Evolutionary conservation across 1,140 invertebrate species (phyloP), one percentile per base, ranked within the genome.

Genomic region (Matsumurasca onukii): DNA sequence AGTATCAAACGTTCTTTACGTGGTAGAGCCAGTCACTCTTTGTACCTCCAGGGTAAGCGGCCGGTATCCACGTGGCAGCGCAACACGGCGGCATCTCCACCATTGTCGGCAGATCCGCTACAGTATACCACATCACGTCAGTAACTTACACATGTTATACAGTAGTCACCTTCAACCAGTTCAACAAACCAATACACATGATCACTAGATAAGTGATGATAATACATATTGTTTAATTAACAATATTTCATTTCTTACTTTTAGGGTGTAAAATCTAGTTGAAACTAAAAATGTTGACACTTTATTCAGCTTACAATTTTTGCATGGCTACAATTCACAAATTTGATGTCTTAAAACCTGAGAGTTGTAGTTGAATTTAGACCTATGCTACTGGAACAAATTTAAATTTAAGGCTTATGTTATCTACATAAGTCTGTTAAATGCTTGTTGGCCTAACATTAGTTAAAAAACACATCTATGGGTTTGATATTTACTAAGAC

Each of bases 21-120:
- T 9, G 25, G 25, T 27, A 3, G n/a, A 27, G 15, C 25, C 12
- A 13, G 25, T 22, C 55, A 59, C 55, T 27, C 55, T 12, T 3
- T 15, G n/a, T 59, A 59, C 55, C 55, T 59, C 55, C 55, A 9
- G 25, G 3, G 25, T 27, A 59, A 12, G 15, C 55, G 12, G 55
- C 22, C 9, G 55, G 55, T 9, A 59, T 59, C 55, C 55, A 59
- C 5, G 55, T 24, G 25, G 55, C 55, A 59, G 55, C 5, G 24
- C 55, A 59, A 59, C 55, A 59, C 22, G 22, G 22, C 9, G 55
- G 22, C 12, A 59, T 59, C 55, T 59, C 55, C 25, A 59, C 25
- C 25, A 59, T 24, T 5, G 55, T n/a, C 5, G 55, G 15, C 2
- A 59, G 25, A 9, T 59, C 55, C 2, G 55, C 55, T 59, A n/a